phyloP scores from a whole-genome alignment of 2,888 invertebrate genomes.

The Lithophane leautieri region DNA sequence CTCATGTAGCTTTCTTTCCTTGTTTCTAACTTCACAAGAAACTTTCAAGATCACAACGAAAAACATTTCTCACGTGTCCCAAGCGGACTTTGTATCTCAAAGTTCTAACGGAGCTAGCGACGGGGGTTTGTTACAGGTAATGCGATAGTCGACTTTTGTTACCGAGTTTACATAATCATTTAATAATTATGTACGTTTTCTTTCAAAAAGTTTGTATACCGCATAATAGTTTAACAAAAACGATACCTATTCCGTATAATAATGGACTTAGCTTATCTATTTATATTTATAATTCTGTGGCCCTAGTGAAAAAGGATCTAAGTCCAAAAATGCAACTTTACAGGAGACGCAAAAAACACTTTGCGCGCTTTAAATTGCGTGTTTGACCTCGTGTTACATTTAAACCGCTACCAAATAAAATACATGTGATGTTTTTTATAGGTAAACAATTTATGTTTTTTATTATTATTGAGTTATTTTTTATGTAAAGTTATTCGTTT shows the following conservation, averaged over 20 bases:
- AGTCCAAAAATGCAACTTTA: too few relatives aligned
- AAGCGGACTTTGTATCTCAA: slow-evolving; percentile 15
- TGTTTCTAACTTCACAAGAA: slow-evolving; percentile 17
- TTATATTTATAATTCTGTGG: too few relatives aligned
- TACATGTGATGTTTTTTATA: too few relatives aligned
- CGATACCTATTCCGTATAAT: not conserved
- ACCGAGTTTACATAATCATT: not conserved
- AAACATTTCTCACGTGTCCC: slow-evolving; percentile 30
- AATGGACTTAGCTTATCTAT: too few relatives aligned
- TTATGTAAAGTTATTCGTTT: too few relatives aligned
- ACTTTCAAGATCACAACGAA: slow-evolving; percentile 22
- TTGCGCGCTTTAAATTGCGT: too few relatives aligned
- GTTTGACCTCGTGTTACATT: too few relatives aligned
- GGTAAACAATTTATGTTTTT: too few relatives aligned
- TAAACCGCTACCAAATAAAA: too few relatives aligned
- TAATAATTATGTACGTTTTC: not conserved
- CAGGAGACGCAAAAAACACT: too few relatives aligned
- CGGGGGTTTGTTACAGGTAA: not conserved
- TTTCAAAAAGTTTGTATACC: not conserved
- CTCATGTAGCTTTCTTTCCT: slow-evolving; percentile 28
- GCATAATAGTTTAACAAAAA: not conserved
- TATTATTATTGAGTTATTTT: too few relatives aligned
- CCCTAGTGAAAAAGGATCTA: too few relatives aligned
- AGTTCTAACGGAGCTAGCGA: slow-evolving; percentile 26
- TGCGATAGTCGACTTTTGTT: not conserved